Evolutionary conservation across 1,140 invertebrate genomes (phyloP).

Genomic region (Lineus longissimus): DNA sequence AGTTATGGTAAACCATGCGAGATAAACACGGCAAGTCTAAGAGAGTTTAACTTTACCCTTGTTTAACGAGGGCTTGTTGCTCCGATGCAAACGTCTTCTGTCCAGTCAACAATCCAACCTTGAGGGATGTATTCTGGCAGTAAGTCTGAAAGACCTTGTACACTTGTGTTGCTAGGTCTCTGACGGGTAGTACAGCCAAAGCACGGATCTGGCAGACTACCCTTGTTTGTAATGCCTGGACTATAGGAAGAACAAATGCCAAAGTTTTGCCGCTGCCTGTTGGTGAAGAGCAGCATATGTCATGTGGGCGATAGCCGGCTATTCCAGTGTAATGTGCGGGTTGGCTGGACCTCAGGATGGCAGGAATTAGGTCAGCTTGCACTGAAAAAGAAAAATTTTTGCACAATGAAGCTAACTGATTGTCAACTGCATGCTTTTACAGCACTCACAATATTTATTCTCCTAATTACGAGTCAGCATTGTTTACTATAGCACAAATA

Average conservation of each 20-base stretch:
- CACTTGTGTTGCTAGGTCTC: slow-evolving; percentile 86
- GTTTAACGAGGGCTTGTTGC: slow-evolving; percentile 68
- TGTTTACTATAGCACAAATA: too few relatives aligned
- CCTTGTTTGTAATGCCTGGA: slow-evolving; percentile 63
- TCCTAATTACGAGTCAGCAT: too few relatives aligned
- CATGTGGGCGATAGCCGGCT: slow-evolving; percentile 60
- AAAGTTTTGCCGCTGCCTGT: slow-evolving; percentile 98
- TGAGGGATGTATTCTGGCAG: slow-evolving; percentile 66
- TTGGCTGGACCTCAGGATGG: slow-evolving; percentile 59
- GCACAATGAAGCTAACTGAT: not conserved
- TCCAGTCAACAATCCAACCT: slow-evolving; percentile 67
- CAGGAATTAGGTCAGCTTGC: slow-evolving; percentile 80
- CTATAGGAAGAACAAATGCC: slow-evolving; percentile 86
- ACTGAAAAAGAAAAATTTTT: slow-evolving; percentile 59
- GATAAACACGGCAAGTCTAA: too few relatives aligned
- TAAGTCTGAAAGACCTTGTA: slow-evolving; percentile 76
- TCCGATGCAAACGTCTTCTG: slow-evolving; percentile 70
- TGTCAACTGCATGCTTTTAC: too few relatives aligned
- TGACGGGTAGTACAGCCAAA: slow-evolving; percentile 84
- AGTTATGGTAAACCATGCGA: too few relatives aligned
- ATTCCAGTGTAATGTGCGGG: slow-evolving; percentile 28
- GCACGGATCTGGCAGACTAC: slow-evolving; percentile 67
- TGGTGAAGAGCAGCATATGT: slow-evolving; percentile 94
- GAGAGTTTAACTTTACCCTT: slow-evolving; percentile 55
- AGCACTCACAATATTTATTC: too few relatives aligned